A percentile compares a stretch with the other conserved stretches of the same genome.
These are phyloP conservation scores for Engystomops pustulosus DNA, from an alignment of 2,113 vertebrate genomes.

Conservation along the genomic window DNA sequence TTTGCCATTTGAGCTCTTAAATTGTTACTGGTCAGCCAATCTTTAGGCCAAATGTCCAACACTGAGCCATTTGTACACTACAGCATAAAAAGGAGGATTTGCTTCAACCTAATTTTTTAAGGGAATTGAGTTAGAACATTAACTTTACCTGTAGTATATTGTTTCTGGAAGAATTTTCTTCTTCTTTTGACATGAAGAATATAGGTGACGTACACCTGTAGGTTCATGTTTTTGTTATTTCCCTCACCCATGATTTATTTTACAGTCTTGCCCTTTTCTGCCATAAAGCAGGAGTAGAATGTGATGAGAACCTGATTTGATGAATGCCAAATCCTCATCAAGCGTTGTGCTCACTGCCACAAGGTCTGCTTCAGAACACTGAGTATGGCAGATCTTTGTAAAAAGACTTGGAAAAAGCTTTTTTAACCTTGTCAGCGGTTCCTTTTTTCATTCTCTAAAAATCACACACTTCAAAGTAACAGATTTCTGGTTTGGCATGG, in stretches of 20 bases:
- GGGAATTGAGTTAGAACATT: too few relatives aligned
- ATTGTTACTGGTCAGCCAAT: too few relatives aligned
- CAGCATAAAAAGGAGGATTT: too few relatives aligned
- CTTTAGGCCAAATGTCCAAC: too few relatives aligned
- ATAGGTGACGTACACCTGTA: not conserved
- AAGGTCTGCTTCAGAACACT: conserved; percentile 42
- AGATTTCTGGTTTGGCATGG: not conserved
- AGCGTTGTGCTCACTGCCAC: not conserved
- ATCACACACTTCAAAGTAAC: conserved; percentile 26
- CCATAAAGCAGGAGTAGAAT: not conserved
- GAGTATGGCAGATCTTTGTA: conserved; percentile 31
- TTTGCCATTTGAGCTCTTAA: too few relatives aligned
- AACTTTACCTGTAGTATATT: not conserved
- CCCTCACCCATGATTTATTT: conserved; percentile 1
- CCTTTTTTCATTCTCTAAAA: conserved; percentile 31
- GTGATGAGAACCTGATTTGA: conserved; percentile 19
- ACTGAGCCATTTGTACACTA: too few relatives aligned
- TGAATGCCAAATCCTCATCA: conserved; percentile 28
- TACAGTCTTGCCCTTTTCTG: not conserved
- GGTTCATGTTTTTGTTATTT: not conserved
- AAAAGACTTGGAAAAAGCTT: conserved; percentile 27
- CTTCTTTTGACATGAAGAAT: not conserved
- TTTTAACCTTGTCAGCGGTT: conserved; percentile 50
- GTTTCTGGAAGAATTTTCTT: not conserved
- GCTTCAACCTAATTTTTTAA: too few relatives aligned